phyloP scores from a whole-genome alignment of 2,797 vertebrate species.

The Thalassophryne amazonica region DNA sequence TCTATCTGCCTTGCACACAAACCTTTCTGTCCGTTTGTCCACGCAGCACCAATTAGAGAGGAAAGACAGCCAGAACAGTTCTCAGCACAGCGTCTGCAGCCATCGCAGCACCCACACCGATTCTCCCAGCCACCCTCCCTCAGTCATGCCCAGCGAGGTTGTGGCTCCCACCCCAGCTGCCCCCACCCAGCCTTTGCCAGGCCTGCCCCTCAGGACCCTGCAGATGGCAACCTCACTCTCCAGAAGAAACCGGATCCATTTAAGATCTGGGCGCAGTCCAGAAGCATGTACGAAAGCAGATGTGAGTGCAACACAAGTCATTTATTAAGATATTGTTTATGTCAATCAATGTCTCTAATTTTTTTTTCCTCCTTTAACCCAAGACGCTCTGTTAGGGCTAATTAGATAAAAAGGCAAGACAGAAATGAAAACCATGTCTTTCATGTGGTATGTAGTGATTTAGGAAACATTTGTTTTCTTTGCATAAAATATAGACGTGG shows the following conservation, averaged over 20 bases:
- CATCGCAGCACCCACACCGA: constrained; percentile 90
- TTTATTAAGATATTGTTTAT: no score
- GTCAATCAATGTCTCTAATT: no score
- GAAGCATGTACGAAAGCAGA: constrained; percentile 99
- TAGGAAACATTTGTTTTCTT: neutral
- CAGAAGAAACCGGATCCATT: constrained; percentile 98
- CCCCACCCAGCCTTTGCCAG: constrained; percentile 79
- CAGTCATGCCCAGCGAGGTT: constrained; percentile 78
- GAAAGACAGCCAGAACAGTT: constrained; percentile 96
- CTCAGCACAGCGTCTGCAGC: constrained; percentile 93
- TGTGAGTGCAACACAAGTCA: constrained; percentile 82
- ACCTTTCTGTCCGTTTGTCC: constrained; percentile 47
- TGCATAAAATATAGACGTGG: neutral
- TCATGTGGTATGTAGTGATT: no score
- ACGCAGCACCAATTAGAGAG: constrained; percentile 92
- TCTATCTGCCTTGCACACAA: constrained; percentile 71
- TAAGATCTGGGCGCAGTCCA: constrained; percentile 99
- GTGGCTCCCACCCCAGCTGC: constrained; percentile 79
- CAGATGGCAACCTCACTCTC: constrained; percentile 85
- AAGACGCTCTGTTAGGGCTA: no score
- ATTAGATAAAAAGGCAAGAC: no score
- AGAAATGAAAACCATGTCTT: no score
- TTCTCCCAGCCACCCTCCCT: constrained; percentile 85
- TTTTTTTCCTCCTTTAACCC: no score
- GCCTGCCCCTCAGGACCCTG: constrained; percentile 77